Evolutionary conservation across 2,888 invertebrate genomes (phyloP), one percentile per base, ranked within the genome.

Genomic region (Leucophenga maculata): DNA sequence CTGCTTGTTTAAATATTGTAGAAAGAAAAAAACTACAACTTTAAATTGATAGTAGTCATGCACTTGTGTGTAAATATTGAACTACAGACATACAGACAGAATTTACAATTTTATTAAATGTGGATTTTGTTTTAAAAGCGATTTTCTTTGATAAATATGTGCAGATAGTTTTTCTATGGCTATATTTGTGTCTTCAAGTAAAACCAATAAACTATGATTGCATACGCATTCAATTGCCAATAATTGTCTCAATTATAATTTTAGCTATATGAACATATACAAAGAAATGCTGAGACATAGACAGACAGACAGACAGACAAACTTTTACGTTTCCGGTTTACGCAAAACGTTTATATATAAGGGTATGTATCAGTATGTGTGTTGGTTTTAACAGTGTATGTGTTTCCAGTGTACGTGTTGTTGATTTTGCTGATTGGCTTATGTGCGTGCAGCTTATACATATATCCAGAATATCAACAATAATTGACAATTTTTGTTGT

Each of bases 351-450:
- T 39, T 39, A 6, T 39, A 57, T 6, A 3, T 31, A 57, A 9
- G n/a, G n/a, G n/a, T 32, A 32, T 59, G 1, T 32, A 65, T 50
- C 22, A n/a, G 69, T 62, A 52, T 65, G 4, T 50, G 46, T 67
- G 67, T 71, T 74, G 16, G 69, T 64, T 70, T 69, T 54, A 6
- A 39, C 18, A n/a, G 69, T 62, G 55, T 65, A 2, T 55, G 39
- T 65, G 67, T 71, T 70, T 62, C 69, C 66, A 52, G 75, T 73
- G 78, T 75, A 72, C 73, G 73, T 80, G 72, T 72, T 81, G 76
- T 84, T 85, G 78, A 81, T 75, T 77, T 75, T 73, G 80, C 77
- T 81, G 84, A 81, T 81, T 81, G 82, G 82, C 77, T 80, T 78
- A 62, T 55, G 65, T 50, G 65, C 62, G 48, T 62, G 60, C 59